Evolutionary conservation across 2,797 vertebrate species (phyloP), one percentile per base, ranked within the genome.

Genomic region (Anguilla obscura): DNA sequence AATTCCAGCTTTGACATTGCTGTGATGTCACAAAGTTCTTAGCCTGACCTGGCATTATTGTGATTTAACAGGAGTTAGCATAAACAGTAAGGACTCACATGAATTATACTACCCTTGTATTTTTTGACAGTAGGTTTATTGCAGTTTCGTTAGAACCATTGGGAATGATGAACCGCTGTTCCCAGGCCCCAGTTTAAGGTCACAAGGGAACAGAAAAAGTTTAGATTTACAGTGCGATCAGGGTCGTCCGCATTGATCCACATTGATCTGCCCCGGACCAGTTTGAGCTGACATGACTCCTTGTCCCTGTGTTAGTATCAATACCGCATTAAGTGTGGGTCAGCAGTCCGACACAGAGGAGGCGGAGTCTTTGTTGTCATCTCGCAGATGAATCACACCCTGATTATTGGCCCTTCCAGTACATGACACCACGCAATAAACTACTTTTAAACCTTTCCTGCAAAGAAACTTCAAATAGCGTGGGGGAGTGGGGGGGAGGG

Each of bases 241-340:
- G 88, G 91, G 87, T 69, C 79, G 91, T 91, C 27, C 45, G 45
- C 86, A 93, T 85, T 92, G 90, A 94, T 94, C 24, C 50, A 36
- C 86, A 93, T 85, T 93, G 90, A 94, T 94, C 90, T 91, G 54
- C 87, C 90, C 27, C 86, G 89, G 74, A 92, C 93, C 89, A 90
- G 92, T 92, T 93, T 92, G 86, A 92, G 87, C 84, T 91, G 90
- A 91, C 87, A 86, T 84, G 92, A 93, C 88, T 91, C 90, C 89
- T 90, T 93, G 91, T 93, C 91, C 90, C 88, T 90, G 40, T 50
- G 88, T 91, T 92, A 84, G 85, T 90, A 92, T 89, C 86, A 91
- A 92, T 93, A 94, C 92, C 74, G 88, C 88, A 90, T 92, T 91
- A 92, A 93, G 86, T 91, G 91, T 93, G 89, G 91, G 93, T 92